Base-by-base conservation (phyloP, 2,888 invertebrate genomes). In the Calephelis perditalis region DNA sequence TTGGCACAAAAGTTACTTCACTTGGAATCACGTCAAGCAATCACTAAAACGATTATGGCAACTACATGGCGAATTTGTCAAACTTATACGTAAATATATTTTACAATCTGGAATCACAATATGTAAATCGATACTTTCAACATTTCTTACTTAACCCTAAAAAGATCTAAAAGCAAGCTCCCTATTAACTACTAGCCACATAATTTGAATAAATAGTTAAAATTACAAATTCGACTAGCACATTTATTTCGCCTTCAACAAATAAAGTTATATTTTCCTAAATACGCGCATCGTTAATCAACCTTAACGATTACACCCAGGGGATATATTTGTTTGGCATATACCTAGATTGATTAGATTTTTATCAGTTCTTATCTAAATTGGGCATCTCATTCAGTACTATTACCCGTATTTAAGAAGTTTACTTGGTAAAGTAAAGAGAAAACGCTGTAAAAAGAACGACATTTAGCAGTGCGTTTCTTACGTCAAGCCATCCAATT, bases 1-100 rank as follows among this genome's bases (percentile, higher is more conserved):
- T 68, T 70, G 70, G 70, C 70, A 70, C 65, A 62, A 63, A 64
- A 67, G 58, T 57, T 59, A 67, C 58, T 63, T 62, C 45, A 63
- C 54, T 54, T 54, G 36, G 11, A 54, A 54, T 54, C 54, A 54
- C 54, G 35, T 54, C 36, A 54, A 54, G 54, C 54, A 54, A 54
- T 54, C 54, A 36, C 54, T 54, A 61, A 55, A 44, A 62, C 61
- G 57, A 46, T 63, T 59, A 65, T 44, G 58, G 43, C 59, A 59
- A 64, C 11, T 54, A 54, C 36, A 54, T 63, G 62, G 63, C 64
- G 26, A 64, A 62, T 59, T 62, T 57, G 60, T 60, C 59, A 47
- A 60, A 43, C 47, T 59, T 55, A 46, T 68, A 67, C 65, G 67
- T 67, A 68, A 54, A 54, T 54, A 54, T 54, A 35, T 36, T n/a